phyloP scores from a whole-genome alignment of 2,797 vertebrate genomes.

The Myotis pilosus region DNA sequence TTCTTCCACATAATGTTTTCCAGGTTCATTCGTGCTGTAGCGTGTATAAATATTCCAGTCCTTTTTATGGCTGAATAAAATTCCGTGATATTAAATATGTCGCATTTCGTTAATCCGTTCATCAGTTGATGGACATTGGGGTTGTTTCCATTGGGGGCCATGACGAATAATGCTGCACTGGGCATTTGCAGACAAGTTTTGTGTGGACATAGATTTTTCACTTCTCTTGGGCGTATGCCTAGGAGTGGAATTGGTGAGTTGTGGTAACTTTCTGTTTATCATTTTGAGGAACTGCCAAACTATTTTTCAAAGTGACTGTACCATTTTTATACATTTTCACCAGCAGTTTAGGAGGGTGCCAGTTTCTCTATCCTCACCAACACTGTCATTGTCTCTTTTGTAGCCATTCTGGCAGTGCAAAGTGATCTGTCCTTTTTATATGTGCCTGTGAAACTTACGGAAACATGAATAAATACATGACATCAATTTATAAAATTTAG shows the following conservation, averaged over 20 bases:
- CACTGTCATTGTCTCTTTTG: neutral
- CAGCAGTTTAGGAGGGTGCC: neutral
- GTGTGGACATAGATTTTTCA: neutral
- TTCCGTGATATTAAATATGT: neutral
- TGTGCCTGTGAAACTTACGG: neutral
- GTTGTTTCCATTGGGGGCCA: neutral
- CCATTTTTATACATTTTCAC: neutral
- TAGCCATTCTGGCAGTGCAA: neutral
- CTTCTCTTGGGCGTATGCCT: neutral
- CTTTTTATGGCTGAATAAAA: neutral
- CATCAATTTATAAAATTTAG: neutral
- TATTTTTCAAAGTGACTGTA: neutral
- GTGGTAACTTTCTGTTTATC: neutral
- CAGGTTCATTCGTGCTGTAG: neutral
- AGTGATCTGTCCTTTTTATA: neutral
- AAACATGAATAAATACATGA: constrained; percentile 25
- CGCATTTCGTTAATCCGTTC: neutral
- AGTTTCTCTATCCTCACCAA: accelerated
- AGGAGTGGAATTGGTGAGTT: neutral
- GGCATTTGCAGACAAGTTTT: neutral
- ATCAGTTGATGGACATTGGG: neutral
- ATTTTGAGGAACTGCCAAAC: neutral
- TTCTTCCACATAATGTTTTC: neutral
- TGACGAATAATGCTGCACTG: neutral
- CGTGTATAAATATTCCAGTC: neutral